phyloP scores from a whole-genome alignment of 2,888 invertebrate species.

The Nymphalis c-album region DNA sequence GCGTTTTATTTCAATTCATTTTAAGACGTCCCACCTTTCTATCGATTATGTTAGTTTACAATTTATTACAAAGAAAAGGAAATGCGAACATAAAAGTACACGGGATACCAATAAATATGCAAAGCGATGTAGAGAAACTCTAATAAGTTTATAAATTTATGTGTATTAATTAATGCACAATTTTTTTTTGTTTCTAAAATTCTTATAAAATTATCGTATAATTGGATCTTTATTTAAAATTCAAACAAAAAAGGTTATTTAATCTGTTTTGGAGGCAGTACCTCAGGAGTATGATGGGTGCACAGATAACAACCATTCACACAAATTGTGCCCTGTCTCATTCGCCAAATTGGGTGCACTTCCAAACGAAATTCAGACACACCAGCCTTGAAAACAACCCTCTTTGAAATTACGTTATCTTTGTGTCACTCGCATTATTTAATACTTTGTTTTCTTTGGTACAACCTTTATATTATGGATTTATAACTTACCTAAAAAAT shows the following conservation, averaged over 20 bases:
- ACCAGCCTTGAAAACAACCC: slow-evolving; percentile 56
- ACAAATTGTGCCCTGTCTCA: slow-evolving; percentile 76
- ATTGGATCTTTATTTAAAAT: background rate
- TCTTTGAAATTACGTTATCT: slow-evolving; percentile 39
- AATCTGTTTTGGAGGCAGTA: slow-evolving; percentile 59
- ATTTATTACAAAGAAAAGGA: background rate
- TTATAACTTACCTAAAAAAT: background rate
- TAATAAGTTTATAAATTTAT: background rate
- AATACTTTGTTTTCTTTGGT: background rate
- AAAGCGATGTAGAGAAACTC: background rate
- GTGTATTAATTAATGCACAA: background rate
- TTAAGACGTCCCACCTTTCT: background rate
- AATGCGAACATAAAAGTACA: background rate
- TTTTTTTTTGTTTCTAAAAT: too few relatives aligned
- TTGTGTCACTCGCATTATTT: slow-evolving; percentile 30
- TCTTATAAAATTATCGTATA: background rate
- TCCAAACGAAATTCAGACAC: slow-evolving; percentile 72
- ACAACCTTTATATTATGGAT: background rate
- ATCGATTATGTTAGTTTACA: background rate
- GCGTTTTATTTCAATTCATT: background rate
- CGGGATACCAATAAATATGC: too few relatives aligned
- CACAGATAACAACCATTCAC: slow-evolving; percentile 73
- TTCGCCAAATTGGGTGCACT: slow-evolving; percentile 76
- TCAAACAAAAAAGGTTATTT: background rate
- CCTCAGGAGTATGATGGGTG: slow-evolving; percentile 61